phyloP scores from a whole-genome alignment of 2,888 invertebrate genomes.

The Schizotus pectinicornis region DNA sequence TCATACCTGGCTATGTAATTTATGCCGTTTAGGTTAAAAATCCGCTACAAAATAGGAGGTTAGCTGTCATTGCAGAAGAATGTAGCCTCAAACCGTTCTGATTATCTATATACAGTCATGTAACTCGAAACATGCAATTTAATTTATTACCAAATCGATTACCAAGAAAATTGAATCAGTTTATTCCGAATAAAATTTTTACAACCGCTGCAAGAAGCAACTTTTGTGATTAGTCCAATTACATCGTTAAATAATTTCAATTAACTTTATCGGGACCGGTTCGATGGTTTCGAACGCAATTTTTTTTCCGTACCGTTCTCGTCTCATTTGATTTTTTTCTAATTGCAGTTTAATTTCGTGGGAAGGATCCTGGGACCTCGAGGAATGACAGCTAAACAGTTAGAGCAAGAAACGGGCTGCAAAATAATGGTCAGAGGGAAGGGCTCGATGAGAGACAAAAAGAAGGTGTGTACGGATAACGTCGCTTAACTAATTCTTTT shows the following conservation, averaged over 20 bases:
- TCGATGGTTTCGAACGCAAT: too few species aligned
- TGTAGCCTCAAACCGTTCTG: too few species aligned
- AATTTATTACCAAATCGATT: too few species aligned
- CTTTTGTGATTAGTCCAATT: background rate
- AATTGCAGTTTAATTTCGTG: conserved; percentile 98
- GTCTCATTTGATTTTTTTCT: conserved; percentile 33
- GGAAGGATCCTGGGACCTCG: conserved; percentile 99
- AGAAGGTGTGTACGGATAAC: conserved; percentile 79
- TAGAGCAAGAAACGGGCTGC: conserved; percentile 99
- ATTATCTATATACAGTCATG: too few species aligned
- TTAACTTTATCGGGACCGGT: background rate
- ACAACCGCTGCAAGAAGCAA: background rate
- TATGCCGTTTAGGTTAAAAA: too few species aligned
- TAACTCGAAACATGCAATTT: too few species aligned
- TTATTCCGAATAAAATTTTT: background rate
- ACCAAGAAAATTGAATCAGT: too few species aligned
- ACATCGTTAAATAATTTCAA: conserved; percentile 1
- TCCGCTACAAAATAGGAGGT: too few species aligned
- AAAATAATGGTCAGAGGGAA: conserved; percentile 99
- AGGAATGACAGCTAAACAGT: conserved; percentile 99
- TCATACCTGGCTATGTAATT: too few species aligned
- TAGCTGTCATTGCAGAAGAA: too few species aligned
- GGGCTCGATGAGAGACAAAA: conserved; percentile 99
- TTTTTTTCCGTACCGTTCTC: background rate
- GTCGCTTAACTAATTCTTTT: conserved; percentile 31